A percentile compares a stretch with the other conserved stretches of the same genome.
These are phyloP conservation scores for Ophiodon elongatus DNA, from an alignment of 2,113 vertebrate genomes.

Conservation along the genomic window DNA sequence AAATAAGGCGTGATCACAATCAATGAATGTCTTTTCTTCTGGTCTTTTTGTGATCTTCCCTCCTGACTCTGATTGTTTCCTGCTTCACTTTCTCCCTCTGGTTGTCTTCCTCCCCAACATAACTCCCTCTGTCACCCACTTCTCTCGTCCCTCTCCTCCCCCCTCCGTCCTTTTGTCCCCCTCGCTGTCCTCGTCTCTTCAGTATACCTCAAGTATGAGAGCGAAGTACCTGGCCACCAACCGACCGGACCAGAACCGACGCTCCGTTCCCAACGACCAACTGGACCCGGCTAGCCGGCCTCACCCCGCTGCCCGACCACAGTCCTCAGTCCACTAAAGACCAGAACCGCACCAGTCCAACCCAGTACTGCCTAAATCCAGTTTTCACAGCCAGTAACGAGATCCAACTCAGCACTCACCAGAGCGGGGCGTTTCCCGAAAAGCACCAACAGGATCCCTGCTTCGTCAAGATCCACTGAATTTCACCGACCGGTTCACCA, in stretches of 20 bases:
- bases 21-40: not conserved
- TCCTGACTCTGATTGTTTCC: slow-evolving; percentile 8
- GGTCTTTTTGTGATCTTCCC: not conserved
- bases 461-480: slow-evolving; percentile 20
- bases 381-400: slow-evolving; percentile 64
- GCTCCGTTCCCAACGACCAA: slow-evolving; percentile 82
- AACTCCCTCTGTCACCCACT: not conserved
- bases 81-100: not conserved
- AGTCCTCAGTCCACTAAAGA: slow-evolving; percentile 82
- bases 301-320: slow-evolving; percentile 76
- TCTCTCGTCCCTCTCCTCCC: not conserved
- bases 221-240: slow-evolving; percentile 98
- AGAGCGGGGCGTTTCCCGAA: slow-evolving; percentile 18
- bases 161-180: slow-evolving; percentile 6
- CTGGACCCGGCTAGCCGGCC: slow-evolving; percentile 81
- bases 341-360: slow-evolving; percentile 11
- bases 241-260: slow-evolving; percentile 89
- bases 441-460: slow-evolving; percentile 39
- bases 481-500: slow-evolving; percentile 30
- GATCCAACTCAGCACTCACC: slow-evolving; percentile 20
- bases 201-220: slow-evolving; percentile 99
- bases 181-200: slow-evolving; percentile 56
- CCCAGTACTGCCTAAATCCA: slow-evolving; percentile 61
- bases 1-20: slow-evolving; percentile 14
- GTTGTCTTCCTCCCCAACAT: slow-evolving; percentile 6